Conservation (phyloP, 2,113 vertebrate genomes). For the Rattus norvegicus region DNA sequence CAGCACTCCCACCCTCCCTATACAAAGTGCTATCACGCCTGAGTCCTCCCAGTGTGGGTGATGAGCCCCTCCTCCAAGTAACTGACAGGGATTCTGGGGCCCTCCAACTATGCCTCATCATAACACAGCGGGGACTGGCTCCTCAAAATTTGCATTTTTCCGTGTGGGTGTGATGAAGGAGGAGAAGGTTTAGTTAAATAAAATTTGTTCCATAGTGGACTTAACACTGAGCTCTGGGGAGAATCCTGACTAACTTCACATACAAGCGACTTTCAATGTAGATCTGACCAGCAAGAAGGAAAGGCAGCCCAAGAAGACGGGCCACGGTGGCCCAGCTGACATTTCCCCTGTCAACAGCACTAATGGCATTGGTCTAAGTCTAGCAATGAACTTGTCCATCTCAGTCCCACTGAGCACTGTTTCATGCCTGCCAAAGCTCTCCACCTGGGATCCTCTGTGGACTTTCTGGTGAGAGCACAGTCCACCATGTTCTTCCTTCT, state of each 20-base stretch:
- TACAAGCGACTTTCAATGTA: neutral
- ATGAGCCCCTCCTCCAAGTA: neutral
- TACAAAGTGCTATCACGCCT: neutral
- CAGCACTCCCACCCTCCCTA: neutral
- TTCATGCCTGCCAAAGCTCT: neutral
- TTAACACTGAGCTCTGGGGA: neutral
- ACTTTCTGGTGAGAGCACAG: neutral
- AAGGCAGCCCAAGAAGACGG: neutral
- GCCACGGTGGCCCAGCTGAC: neutral
- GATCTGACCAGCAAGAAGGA: neutral
- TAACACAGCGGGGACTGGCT: neutral
- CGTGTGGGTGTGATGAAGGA: neutral
- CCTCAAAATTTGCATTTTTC: slow-evolving; percentile 1
- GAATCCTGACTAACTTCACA: neutral
- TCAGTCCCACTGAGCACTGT: neutral
- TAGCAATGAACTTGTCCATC: neutral
- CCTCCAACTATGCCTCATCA: neutral
- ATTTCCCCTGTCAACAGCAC: neutral
- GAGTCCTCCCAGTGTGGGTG: neutral
- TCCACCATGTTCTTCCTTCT: neutral
- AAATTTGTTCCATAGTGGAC: neutral
- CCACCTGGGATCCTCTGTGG: neutral
- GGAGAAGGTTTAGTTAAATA: neutral
- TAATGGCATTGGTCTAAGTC: slow-evolving; percentile 5
- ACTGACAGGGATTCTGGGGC: neutral